A percentile compares a stretch with the other conserved stretches of the same genome.
Conservation (phyloP, 2,888 invertebrate species). For the Caenorhabditis doughertyi region DNA sequence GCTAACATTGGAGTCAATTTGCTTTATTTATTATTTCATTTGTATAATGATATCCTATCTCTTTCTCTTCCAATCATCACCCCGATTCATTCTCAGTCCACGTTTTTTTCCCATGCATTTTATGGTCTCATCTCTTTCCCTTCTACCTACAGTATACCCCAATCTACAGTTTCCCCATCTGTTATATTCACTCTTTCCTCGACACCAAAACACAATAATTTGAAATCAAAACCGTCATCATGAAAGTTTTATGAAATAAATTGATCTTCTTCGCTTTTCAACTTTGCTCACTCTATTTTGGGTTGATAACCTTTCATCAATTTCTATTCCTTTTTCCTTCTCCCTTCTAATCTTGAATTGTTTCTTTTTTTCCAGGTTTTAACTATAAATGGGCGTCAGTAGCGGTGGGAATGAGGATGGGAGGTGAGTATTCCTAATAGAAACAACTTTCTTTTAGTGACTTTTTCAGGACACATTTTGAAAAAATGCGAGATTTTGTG, state of each 20-base stretch:
- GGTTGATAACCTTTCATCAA: constrained; percentile 39
- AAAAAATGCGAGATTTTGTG: constrained; percentile 56
- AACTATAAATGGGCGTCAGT: constrained; percentile 43
- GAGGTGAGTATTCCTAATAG: constrained; percentile 16
- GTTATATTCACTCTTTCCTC: no score
- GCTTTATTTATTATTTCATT: neutral
- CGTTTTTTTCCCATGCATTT: no score
- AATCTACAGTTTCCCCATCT: no score
- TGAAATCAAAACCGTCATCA: neutral
- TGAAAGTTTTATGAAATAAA: constrained; percentile 18
- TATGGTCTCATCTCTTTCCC: no score
- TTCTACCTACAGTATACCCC: no score
- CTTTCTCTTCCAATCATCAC: no score
- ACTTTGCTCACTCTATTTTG: neutral
- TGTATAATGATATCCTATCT: no score
- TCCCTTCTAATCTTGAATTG: neutral
- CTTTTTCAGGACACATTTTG: constrained; percentile 41
- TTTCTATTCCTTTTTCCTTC: constrained; percentile 5
- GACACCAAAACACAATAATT: no score
- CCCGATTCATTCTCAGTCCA: no score
- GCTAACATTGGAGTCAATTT: no score
- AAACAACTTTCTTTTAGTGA: neutral
- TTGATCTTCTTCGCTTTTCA: neutral
- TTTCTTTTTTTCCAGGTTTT: constrained; percentile 20
- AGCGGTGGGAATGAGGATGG: constrained; percentile 54